These are phyloP conservation scores for Spea bombifrons DNA, from an alignment of 2,113 vertebrate species.

Conservation along the genomic window DNA sequence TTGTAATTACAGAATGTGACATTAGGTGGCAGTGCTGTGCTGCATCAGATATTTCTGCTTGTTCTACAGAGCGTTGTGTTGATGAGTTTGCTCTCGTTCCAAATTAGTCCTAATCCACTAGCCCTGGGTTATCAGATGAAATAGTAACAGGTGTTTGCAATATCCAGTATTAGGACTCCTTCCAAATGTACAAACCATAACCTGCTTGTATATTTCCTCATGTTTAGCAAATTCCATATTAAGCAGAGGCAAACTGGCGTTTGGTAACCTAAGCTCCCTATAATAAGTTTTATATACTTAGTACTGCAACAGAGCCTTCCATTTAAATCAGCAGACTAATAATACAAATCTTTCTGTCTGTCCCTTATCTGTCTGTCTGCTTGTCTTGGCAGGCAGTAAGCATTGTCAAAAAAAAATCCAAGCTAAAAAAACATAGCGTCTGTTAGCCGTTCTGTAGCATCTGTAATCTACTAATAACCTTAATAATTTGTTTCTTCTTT, in stretches of 20 bases:
- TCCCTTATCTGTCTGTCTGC: background rate
- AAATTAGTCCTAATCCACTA: background rate
- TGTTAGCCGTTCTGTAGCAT: background rate
- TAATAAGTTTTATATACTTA: no score
- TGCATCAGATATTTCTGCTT: background rate
- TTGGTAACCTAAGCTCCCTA: no score
- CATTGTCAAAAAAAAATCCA: background rate
- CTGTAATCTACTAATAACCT: background rate
- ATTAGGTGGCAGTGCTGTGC: slow-evolving; percentile 33
- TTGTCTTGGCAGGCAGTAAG: no score
- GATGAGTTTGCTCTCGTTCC: background rate
- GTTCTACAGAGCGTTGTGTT: background rate
- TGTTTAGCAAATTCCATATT: no score
- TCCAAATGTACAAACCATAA: background rate
- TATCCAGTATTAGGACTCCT: background rate
- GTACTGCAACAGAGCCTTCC: no score
- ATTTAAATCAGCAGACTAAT: no score
- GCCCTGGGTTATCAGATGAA: slow-evolving; percentile 10
- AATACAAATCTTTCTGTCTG: no score
- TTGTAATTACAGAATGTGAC: background rate
- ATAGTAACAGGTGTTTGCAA: slow-evolving; percentile 3
- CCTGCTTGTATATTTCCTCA: background rate
- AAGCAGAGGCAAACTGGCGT: no score
- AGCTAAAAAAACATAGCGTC: background rate
- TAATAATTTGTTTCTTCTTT: background rate